These are phyloP conservation scores for Antheraea pernyi DNA, from an alignment of 1,140 invertebrate species.

Conservation along the genomic window DNA sequence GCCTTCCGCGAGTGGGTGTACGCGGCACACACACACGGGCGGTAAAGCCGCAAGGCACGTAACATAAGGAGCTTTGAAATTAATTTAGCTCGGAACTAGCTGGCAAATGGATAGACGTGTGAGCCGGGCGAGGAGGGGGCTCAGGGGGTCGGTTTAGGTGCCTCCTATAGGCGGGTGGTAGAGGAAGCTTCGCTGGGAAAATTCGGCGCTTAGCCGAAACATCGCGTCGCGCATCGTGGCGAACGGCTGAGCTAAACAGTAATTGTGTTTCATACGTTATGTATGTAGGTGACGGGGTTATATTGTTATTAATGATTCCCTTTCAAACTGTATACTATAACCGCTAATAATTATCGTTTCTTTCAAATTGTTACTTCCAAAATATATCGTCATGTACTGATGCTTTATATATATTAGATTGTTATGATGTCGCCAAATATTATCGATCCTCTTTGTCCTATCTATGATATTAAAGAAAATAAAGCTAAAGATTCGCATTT, in stretches of 20 bases:
- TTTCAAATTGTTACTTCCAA: slow-evolving; percentile 13
- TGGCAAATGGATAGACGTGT: slow-evolving; percentile 79
- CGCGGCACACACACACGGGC: slow-evolving; percentile 27
- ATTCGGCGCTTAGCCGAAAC: slow-evolving; percentile 76
- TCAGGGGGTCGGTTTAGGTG: slow-evolving; percentile 31
- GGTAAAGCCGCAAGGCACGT: slow-evolving; percentile 77
- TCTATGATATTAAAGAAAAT: too few relatives aligned
- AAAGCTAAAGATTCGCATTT: too few relatives aligned
- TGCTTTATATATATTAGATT: too few relatives aligned
- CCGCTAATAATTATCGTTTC: slow-evolving; percentile 19
- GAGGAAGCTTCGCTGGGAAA: slow-evolving; percentile 50
- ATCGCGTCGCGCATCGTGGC: slow-evolving; percentile 46
- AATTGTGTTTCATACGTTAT: slow-evolving; percentile 48
- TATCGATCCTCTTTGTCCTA: too few relatives aligned
- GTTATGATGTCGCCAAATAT: too few relatives aligned
- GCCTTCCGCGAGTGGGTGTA: slow-evolving; percentile 69
- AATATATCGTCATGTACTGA: too few relatives aligned
- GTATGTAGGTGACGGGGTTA: slow-evolving; percentile 4
- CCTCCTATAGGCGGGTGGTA: slow-evolving; percentile 33
- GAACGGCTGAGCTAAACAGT: slow-evolving; percentile 57
- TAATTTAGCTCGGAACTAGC: slow-evolving; percentile 79
- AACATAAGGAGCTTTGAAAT: slow-evolving; percentile 80
- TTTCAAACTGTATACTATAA: background rate
- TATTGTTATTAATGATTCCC: slow-evolving; percentile 1
- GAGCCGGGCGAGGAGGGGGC: slow-evolving; percentile 45